A percentile compares a stretch with the other conserved stretches of the same genome.
phyloP scores from a whole-genome alignment of 2,113 vertebrate genomes.

The Podilymbus podiceps region DNA sequence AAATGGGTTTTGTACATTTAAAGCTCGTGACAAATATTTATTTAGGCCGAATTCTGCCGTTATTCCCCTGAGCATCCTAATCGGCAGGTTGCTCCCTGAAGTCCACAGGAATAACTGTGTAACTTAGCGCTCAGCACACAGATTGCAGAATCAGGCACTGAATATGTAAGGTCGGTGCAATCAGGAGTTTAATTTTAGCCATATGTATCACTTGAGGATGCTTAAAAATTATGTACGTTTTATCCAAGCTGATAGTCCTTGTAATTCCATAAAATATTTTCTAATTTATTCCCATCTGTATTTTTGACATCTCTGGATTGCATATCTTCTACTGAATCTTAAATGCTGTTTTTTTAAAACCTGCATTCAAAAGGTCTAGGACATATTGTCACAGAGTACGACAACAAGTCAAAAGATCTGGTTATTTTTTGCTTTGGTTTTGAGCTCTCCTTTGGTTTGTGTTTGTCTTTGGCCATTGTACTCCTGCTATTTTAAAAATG shows the following conservation, averaged over 20 bases:
- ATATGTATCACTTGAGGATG: constrained; percentile 20
- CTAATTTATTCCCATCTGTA: constrained; percentile 1
- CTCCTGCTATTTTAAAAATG: neutral
- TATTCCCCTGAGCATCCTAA: neutral
- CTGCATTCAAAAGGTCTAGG: neutral
- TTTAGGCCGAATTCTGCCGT: neutral
- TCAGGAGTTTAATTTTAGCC: constrained; percentile 58
- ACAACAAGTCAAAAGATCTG: neutral
- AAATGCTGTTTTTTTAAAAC: constrained; percentile 27
- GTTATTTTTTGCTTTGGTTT: constrained; percentile 9
- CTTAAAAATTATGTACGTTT: neutral
- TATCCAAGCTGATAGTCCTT: constrained; percentile 27
- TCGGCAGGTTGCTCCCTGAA: neutral
- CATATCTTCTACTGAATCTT: constrained; percentile 47
- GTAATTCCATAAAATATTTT: constrained; percentile 38
- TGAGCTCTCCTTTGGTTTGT: constrained; percentile 8
- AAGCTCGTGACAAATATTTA: constrained; percentile 34
- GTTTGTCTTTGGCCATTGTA: neutral
- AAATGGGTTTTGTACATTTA: constrained; percentile 26
- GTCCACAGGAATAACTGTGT: neutral
- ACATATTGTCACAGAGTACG: neutral
- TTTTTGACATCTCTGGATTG: constrained; percentile 47
- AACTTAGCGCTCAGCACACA: neutral
- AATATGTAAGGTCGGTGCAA: constrained; percentile 22
- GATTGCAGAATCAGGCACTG: neutral